phyloP scores from a whole-genome alignment of 1,140 invertebrate species.

The Cryptotermes secundus region DNA sequence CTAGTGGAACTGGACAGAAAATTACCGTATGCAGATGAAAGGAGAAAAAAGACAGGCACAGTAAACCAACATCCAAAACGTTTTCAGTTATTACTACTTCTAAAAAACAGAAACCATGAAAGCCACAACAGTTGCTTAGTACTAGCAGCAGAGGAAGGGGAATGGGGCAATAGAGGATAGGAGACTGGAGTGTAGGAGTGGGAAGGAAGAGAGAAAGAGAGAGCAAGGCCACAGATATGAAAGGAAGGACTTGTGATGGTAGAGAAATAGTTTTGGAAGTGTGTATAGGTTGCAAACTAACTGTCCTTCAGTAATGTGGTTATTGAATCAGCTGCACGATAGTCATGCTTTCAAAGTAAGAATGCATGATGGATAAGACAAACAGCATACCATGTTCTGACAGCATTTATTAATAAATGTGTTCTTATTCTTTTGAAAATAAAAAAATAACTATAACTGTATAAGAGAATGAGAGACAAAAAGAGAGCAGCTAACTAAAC shows the following conservation, averaged over 20 bases:
- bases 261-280: constrained; percentile 12
- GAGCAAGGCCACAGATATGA: neutral
- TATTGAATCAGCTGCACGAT: neutral
- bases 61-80: neutral
- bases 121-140: constrained; percentile 12
- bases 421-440: no score
- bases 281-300: neutral
- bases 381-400: neutral
- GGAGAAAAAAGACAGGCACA: neutral
- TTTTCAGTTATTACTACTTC: neutral
- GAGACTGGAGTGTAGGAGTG: neutral
- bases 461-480: no score
- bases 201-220: neutral
- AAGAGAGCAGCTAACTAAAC: no score
- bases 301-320: neutral
- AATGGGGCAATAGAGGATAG: neutral
- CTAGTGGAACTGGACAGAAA: neutral
- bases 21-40: neutral
- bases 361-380: neutral
- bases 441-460: no score
- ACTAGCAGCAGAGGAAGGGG: neutral
- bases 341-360: neutral
- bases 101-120: neutral
- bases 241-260: neutral
- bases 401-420: neutral